Evolutionary conservation across 2,113 vertebrate species (phyloP).

Genomic region (Pimephales promelas): DNA sequence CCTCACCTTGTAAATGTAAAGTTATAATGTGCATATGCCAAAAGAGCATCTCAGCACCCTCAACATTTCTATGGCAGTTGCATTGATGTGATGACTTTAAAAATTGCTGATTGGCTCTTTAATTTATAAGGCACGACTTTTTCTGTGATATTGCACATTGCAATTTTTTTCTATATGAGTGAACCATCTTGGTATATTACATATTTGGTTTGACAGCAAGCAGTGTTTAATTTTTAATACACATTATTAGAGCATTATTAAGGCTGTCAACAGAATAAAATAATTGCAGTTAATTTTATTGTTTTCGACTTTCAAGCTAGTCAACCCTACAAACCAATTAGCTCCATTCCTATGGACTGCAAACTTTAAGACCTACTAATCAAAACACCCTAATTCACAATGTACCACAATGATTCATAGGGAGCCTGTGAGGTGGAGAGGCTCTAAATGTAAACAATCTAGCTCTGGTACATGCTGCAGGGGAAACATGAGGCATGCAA

Average conservation of each 20-base stretch:
- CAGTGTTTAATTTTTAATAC: background rate
- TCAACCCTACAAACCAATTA: background rate
- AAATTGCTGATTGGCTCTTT: background rate
- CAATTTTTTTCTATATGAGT: background rate
- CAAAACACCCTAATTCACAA: background rate
- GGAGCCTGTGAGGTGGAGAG: constrained; percentile 8
- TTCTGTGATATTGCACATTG: background rate
- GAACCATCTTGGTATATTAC: background rate
- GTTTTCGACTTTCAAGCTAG: background rate
- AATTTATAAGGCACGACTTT: background rate
- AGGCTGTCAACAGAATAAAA: background rate
- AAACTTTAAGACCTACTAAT: background rate
- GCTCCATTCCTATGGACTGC: background rate
- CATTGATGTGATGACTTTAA: background rate
- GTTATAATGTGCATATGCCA: background rate
- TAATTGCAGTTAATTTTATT: background rate
- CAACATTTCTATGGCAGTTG: background rate
- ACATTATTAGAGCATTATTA: background rate
- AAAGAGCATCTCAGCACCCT: background rate
- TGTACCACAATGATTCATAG: background rate
- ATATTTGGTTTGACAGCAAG: too few species aligned
- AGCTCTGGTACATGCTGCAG: background rate
- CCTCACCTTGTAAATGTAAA: background rate
- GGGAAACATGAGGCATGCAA: constrained; percentile 3
- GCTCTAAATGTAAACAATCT: constrained; percentile 24